Base-by-base conservation (phyloP, 2,113 vertebrate genomes). In the Candoia aspera region DNA sequence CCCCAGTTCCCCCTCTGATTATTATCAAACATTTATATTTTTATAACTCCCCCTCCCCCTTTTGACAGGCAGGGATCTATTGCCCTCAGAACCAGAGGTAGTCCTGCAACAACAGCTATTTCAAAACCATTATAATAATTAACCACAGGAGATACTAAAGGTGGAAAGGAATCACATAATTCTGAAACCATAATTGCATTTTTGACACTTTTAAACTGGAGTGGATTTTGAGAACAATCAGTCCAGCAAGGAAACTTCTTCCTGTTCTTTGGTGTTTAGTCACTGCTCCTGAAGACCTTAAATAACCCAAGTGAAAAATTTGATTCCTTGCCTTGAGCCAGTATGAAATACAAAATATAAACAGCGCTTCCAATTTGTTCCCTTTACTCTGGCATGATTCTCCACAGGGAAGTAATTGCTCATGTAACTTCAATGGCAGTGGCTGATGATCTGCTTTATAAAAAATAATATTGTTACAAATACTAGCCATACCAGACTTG, bases 111-210 rank as follows among this genome's bases (percentile, higher is more conserved):
- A 98, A 95, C 94, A 96, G 92, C 90, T 95, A 92, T 96, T 97
- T 97, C 85, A 93, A 89, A 94, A 91, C 91, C 91, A 95, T 97
- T 96, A 95, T 53, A 91, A 94, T 96, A 97, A 97, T 97, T 98
- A 97, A 97, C 96, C 92, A 95, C 91, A 96, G 96, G 95, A 94
- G 91, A 95, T 96, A 91, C 91, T 95, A 95, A 93, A 17, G 73
- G 87, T 90, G 85, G 84, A 95, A 96, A 96, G 95, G 96, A 96
- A 96, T 93, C 93, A 93, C 96, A 91, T 94, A 92, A 94, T 97
- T 97, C 96, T 93, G 96, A 97, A 95, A 94, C 93, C 94, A 84
- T 92, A 95, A 96, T 95, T 96, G 95, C 96, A 94, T 96, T 96
- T 96, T 94, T 95, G 97, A 96, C 95, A 93, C 93, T 95, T 95